Base-by-base conservation (phyloP, 2,888 invertebrate species). In the Tenthredo mesomela region DNA sequence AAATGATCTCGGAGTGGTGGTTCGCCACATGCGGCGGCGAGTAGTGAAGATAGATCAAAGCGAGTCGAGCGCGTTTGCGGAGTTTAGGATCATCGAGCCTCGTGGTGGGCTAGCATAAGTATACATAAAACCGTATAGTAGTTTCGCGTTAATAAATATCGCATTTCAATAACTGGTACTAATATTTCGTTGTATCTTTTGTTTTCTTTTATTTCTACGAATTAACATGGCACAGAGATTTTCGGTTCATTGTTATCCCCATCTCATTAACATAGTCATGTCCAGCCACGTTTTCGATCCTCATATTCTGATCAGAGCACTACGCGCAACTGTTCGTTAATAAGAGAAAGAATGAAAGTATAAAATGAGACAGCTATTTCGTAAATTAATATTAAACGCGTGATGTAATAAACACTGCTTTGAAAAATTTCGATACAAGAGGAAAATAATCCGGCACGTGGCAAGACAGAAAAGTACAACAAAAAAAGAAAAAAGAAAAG, bases 1-100 rank as follows among this genome's bases (percentile, higher is more conserved):
- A 90, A 89, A 90, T 89, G 90, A 90, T 89, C 88, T 85, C 87
- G 87, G 89, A 88, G 88, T 90, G 88, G 58, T 21, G 33, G 58
- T 37, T 65, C 67, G 67, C 82, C 67, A 82, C 82, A 82, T 47
- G 82, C 67, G 67, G 47, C 29, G 25, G 43, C 80, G 80, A 43
- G 77, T 77, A 18, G 54, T 73, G 77, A 43, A 37, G 71, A 43
- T 73, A 43, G 43, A 43, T 40, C 71, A 73, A 43, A 73, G 43
- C 40, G 43, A n/a, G 43, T 40, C 21, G 43, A 73, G 10, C 21
- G 71, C 21, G 71, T 73, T 73, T 73, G 29, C 29, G 43, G 43
- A 43, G 43, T 40, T 21, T 73, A 21, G n/a, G 43, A 43, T 6
- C 43, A 12, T 73, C 71, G 71, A 43, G 0, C 43, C 43, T 73